These are phyloP conservation scores for Erebia palarica DNA, from an alignment of 2,888 invertebrate genomes.

Conservation along the genomic window DNA sequence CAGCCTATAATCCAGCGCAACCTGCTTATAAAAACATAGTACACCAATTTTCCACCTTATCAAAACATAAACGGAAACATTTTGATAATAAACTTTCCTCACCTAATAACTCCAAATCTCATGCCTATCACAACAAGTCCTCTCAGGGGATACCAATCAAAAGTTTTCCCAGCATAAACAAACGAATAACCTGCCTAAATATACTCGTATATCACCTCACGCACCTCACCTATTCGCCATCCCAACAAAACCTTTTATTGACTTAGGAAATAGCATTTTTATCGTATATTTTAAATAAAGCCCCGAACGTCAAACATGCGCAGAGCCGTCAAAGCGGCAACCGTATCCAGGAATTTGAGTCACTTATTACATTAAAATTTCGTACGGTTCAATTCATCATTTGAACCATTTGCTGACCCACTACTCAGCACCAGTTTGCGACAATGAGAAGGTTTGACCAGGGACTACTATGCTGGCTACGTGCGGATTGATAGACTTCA, in stretches of 20 bases:
- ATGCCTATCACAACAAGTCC: constrained; percentile 29
- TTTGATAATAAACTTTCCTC: constrained; percentile 19
- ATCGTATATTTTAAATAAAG: background rate
- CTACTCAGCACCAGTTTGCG: too few species aligned
- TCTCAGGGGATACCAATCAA: constrained; percentile 34
- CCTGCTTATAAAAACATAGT: background rate
- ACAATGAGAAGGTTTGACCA: too few species aligned
- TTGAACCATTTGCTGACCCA: too few species aligned
- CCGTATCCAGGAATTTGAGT: background rate
- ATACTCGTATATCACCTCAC: constrained; percentile 36
- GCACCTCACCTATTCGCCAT: constrained; percentile 30
- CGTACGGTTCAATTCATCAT: too few species aligned
- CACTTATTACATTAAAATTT: too few species aligned
- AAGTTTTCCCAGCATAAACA: constrained; percentile 36
- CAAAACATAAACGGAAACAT: constrained; percentile 17
- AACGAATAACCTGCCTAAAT: constrained; percentile 35
- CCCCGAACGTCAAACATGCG: background rate
- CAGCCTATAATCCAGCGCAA: background rate
- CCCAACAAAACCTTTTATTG: constrained; percentile 24
- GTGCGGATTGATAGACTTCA: too few species aligned
- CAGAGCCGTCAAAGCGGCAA: background rate
- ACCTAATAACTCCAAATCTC: constrained; percentile 24
- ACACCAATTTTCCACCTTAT: constrained; percentile 7
- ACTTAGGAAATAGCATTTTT: constrained; percentile 28
- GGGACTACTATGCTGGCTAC: too few species aligned